Percentiles rank a stretch among this genome's conserved stretches.
Evolutionary conservation across 2,888 invertebrate genomes (phyloP).

Genomic region (Eledona agricola): DNA sequence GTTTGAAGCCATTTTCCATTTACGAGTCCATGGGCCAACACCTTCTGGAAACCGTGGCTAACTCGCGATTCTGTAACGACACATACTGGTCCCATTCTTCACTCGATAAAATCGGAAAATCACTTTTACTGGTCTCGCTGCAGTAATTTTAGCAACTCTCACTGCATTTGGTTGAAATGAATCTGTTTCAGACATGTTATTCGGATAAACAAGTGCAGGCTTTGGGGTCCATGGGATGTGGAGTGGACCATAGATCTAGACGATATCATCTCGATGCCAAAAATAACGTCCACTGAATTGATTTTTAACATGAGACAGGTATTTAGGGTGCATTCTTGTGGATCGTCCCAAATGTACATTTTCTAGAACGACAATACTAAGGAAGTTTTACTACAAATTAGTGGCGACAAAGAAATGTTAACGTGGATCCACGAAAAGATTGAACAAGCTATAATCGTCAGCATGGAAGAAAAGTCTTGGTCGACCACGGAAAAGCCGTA

Average conservation of each 20-base stretch:
- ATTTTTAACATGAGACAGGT: conserved; percentile 80
- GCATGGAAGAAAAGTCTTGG: conserved; percentile 77
- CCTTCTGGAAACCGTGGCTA: conserved; percentile 70
- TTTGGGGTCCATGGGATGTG: conserved; percentile 78
- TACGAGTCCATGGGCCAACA: conserved; percentile 77
- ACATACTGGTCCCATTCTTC: conserved; percentile 77
- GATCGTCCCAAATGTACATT: conserved; percentile 12
- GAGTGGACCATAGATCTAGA: conserved; percentile 80
- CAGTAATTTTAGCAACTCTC: conserved; percentile 66
- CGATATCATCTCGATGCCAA: conserved; percentile 72
- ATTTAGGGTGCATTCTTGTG: conserved; percentile 31
- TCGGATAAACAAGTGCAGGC: conserved; percentile 74
- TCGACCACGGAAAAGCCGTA: conserved; percentile 46
- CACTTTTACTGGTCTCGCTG: conserved; percentile 75
- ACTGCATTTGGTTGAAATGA: background rate
- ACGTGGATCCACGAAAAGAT: conserved; percentile 79
- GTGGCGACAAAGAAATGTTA: conserved; percentile 70
- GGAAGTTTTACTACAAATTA: conserved; percentile 61
- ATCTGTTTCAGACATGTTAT: conserved; percentile 71
- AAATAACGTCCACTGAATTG: conserved; percentile 68
- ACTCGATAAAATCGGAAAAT: conserved; percentile 69
- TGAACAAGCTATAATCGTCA: conserved; percentile 77
- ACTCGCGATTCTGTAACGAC: conserved; percentile 73
- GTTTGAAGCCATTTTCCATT: conserved; percentile 75
- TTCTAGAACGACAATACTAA: conserved; percentile 53